Conservation (phyloP, 2,113 vertebrate species). For the Lanius ludovicianus region DNA sequence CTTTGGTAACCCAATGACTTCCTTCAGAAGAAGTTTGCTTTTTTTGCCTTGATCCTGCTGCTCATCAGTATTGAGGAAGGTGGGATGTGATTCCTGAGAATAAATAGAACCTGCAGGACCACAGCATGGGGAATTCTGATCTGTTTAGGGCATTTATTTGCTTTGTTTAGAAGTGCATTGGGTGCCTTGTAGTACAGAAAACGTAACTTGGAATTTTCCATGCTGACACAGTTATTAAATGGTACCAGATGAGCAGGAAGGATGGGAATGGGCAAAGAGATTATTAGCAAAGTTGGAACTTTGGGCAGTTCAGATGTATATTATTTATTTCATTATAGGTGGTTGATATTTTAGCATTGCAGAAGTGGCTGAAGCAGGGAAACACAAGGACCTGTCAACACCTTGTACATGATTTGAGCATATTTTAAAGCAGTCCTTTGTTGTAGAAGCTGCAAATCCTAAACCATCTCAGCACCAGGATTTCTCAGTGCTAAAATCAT, state of each 20-base stretch:
- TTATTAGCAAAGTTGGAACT: neutral
- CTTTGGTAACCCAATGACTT: neutral
- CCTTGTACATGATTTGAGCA: accelerated
- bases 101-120: neutral
- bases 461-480: neutral
- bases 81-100: neutral
- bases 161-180: neutral
- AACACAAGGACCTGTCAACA: neutral
- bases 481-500: neutral
- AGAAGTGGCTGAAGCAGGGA: neutral
- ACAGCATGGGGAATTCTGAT: neutral
- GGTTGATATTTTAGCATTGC: neutral
- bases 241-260: neutral
- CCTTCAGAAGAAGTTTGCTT: neutral
- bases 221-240: neutral
- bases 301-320: neutral
- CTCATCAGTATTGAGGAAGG: neutral
- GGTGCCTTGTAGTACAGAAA: neutral
- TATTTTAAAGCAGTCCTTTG: neutral
- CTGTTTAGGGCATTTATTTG: neutral
- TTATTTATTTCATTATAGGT: neutral
- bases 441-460: neutral
- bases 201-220: neutral
- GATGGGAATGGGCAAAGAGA: neutral
- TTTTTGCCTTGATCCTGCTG: neutral